These are phyloP conservation scores for Rhaphigaster nebulosa DNA, from an alignment of 2,888 invertebrate genomes.

Conservation along the genomic window DNA sequence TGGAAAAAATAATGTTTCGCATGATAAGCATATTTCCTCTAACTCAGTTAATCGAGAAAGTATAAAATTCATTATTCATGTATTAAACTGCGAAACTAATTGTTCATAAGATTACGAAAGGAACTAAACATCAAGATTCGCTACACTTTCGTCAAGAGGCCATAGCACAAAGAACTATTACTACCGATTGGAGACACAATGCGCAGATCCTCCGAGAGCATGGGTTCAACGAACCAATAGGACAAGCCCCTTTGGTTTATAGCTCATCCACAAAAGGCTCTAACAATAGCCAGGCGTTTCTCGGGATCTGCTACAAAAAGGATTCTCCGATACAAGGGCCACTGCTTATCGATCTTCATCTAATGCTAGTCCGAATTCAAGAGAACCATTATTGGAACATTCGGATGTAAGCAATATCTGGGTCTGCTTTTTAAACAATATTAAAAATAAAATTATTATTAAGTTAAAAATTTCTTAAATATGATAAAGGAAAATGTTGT, in stretches of 20 bases:
- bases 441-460: no score
- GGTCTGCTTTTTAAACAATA: neutral
- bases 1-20: neutral
- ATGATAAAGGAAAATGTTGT: no score
- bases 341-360: neutral
- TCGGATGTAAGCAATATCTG: neutral
- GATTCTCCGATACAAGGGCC: neutral
- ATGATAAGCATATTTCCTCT: neutral
- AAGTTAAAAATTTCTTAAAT: no score
- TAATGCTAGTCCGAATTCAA: neutral
- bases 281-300: neutral
- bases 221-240: neutral
- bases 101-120: neutral
- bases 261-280: neutral
- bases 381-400: neutral
- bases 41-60: neutral
- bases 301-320: neutral
- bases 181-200: neutral
- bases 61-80: neutral
- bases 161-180: neutral
- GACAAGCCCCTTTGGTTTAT: constrained; percentile 9
- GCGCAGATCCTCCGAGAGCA: neutral
- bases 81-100: neutral
- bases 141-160: neutral
- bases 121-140: neutral